These are phyloP conservation scores for Cacajao melanocephalus DNA, from an alignment of 2,797 vertebrate species.

Conservation along the genomic window DNA sequence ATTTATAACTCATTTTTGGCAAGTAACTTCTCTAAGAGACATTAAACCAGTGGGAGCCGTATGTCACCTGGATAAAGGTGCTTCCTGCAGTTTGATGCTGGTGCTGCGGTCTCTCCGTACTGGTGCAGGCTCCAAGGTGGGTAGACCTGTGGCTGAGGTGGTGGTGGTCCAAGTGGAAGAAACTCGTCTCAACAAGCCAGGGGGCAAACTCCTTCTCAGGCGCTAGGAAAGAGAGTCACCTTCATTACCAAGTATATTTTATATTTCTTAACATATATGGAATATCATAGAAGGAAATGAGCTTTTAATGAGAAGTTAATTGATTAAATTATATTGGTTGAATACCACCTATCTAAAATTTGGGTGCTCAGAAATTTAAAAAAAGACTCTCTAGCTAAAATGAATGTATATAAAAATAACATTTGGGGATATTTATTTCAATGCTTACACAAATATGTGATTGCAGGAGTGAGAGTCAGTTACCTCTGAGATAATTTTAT, in stretches of 20 bases:
- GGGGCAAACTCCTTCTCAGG: slow-evolving; percentile 93
- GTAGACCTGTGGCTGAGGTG: slow-evolving; percentile 97
- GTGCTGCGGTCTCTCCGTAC: slow-evolving; percentile 94
- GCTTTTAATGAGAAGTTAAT: neutral
- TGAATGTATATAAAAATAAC: neutral
- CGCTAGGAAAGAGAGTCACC: slow-evolving; percentile 84
- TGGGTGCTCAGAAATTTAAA: neutral
- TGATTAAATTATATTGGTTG: neutral
- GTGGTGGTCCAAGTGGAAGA: slow-evolving; percentile 99
- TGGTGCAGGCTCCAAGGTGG: slow-evolving; percentile 95
- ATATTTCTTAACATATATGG: neutral
- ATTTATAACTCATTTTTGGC: neutral
- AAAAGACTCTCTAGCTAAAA: neutral
- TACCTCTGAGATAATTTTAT: neutral
- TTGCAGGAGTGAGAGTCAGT: neutral
- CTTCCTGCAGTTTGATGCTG: slow-evolving; percentile 94
- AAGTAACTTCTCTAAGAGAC: neutral
- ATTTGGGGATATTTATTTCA: neutral
- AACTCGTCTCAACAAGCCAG: slow-evolving; percentile 92
- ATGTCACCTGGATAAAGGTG: slow-evolving; percentile 90
- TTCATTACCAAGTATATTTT: neutral
- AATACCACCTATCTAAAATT: neutral
- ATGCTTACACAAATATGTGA: neutral
- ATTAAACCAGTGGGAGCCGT: neutral
- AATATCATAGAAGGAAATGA: neutral